Percentiles rank a stretch among this genome's conserved stretches.
Evolutionary conservation across 92 coral and sea anemone species (phyloP).

Genomic region (Heliopora coerulea): DNA sequence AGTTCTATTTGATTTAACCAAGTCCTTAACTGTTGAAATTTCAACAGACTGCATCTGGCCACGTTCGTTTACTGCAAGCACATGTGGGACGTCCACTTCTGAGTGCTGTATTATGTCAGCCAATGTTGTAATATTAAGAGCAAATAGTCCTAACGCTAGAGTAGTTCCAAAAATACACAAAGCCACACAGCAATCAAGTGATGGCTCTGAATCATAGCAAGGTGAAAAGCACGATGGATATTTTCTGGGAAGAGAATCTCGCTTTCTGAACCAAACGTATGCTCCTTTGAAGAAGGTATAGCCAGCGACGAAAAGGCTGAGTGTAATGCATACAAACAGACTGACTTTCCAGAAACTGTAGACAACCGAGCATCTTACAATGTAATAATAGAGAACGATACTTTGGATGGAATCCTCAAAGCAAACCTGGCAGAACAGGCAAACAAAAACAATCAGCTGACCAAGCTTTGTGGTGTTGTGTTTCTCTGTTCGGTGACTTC

Average conservation of each 20-base stretch:
- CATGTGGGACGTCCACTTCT: slow-evolving; percentile 30
- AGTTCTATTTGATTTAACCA: slow-evolving; percentile 8
- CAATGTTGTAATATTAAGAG: slow-evolving; percentile 16
- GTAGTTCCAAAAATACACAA: slow-evolving; percentile 26
- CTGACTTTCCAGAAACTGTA: slow-evolving; percentile 37
- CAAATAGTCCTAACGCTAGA: slow-evolving; percentile 16
- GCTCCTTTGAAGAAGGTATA: slow-evolving; percentile 31
- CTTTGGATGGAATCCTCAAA: slow-evolving; percentile 39
- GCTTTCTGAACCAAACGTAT: slow-evolving; percentile 22
- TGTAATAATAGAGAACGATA: slow-evolving; percentile 26
- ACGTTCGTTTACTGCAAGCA: slow-evolving; percentile 4
- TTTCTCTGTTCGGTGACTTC: not conserved
- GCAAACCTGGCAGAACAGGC: slow-evolving; percentile 27
- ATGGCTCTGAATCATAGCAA: slow-evolving; percentile 17
- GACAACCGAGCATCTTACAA: slow-evolving; percentile 35
- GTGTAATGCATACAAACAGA: slow-evolving; percentile 27
- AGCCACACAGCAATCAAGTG: slow-evolving; percentile 2
- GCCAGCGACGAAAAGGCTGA: slow-evolving; percentile 15
- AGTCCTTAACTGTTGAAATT: slow-evolving; percentile 12
- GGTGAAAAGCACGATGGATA: slow-evolving; percentile 32
- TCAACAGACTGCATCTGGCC: not conserved
- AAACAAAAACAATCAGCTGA: slow-evolving; percentile 10
- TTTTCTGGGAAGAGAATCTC: slow-evolving; percentile 23
- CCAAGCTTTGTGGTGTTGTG: slow-evolving; percentile 29
- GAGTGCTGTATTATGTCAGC: slow-evolving; percentile 16